These are phyloP conservation scores for Chamaea fasciata DNA, from an alignment of 2,113 vertebrate species.

Conservation along the genomic window DNA sequence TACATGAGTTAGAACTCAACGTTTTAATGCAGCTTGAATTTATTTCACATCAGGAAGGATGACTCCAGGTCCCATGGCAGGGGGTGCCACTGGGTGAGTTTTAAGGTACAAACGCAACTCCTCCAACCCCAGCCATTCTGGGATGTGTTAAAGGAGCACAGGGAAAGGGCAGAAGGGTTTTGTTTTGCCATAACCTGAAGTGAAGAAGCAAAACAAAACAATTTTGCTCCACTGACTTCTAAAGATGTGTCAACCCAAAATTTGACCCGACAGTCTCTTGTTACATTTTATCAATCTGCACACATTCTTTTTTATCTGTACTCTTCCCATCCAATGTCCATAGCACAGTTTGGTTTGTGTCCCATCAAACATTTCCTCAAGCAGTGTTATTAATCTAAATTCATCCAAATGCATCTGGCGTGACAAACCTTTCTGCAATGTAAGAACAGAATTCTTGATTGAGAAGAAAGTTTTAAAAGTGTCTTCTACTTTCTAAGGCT, in stretches of 20 bases:
- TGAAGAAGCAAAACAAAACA: not conserved
- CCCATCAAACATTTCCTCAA: constrained; percentile 26
- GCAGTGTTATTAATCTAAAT: not conserved
- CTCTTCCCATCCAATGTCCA: not conserved
- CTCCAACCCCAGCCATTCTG: not conserved
- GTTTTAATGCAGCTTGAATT: fast-evolving
- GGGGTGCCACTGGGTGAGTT: not conserved
- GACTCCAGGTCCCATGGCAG: not conserved
- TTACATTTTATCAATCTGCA: not conserved
- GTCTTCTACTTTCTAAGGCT: not conserved
- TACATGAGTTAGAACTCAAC: fast-evolving
- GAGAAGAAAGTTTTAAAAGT: not conserved
- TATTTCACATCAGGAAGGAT: fast-evolving
- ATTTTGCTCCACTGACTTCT: not conserved
- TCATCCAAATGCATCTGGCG: not conserved
- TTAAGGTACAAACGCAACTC: not conserved
- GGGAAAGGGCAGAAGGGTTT: fast-evolving
- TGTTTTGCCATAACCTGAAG: not conserved
- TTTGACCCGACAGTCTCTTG: not conserved
- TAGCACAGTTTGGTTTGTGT: not conserved
- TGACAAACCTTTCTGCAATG: not conserved
- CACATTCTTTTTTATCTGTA: not conserved
- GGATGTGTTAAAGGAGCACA: not conserved
- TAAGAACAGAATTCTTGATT: not conserved
- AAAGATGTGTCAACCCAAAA: not conserved